phyloP scores from a whole-genome alignment of 2,113 vertebrate species.

The Grantiella picta region DNA sequence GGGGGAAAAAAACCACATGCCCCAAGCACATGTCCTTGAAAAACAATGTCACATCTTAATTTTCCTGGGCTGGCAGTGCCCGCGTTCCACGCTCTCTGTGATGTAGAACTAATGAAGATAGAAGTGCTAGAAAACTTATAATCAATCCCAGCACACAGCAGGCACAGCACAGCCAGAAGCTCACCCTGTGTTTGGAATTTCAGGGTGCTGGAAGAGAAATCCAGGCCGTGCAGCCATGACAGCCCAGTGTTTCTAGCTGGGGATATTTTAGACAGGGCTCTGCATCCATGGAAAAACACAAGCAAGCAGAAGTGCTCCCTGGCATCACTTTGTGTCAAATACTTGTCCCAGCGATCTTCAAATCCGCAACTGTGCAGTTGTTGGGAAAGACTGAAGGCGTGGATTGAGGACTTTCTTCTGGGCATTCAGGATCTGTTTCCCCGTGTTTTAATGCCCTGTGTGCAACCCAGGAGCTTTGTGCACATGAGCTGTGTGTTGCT shows the following conservation, averaged over 20 bases:
- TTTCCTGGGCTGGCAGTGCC: slow-evolving; percentile 31
- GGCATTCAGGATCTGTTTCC: neutral
- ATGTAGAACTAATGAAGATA: slow-evolving; percentile 57
- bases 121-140: slow-evolving; percentile 42
- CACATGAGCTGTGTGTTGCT: neutral
- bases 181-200: neutral
- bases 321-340: neutral
- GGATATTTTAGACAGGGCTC: slow-evolving; percentile 20
- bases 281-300: neutral
- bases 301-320: neutral
- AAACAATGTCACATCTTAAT: slow-evolving; percentile 53
- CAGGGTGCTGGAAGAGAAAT: neutral
- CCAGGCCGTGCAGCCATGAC: neutral
- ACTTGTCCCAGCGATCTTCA: neutral
- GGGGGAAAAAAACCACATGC: neutral
- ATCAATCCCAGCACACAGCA: slow-evolving; percentile 38
- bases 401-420: slow-evolving; percentile 25
- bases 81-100: slow-evolving; percentile 18
- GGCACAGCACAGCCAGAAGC: slow-evolving; percentile 1
- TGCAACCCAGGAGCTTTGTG: neutral
- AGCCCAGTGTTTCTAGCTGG: slow-evolving; percentile 12
- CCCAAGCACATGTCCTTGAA: slow-evolving; percentile 25
- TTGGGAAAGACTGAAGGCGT: neutral
- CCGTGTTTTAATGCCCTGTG: neutral
- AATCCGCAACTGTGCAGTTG: neutral